phyloP scores from a whole-genome alignment of 2,797 vertebrate species.

The Enteromius treurensis region DNA sequence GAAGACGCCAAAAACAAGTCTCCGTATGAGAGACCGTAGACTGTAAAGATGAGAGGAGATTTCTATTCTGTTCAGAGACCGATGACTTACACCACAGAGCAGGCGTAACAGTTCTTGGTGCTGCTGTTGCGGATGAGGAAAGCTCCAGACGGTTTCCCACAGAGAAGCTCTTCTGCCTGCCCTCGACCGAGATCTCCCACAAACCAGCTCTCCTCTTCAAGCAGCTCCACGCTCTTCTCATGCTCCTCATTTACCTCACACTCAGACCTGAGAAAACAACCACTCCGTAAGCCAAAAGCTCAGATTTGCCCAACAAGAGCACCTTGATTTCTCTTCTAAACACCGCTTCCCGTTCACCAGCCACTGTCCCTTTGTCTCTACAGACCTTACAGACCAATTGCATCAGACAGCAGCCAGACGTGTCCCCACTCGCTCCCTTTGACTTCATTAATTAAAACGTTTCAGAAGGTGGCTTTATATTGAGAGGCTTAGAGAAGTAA shows the following conservation, averaged over 20 bases:
- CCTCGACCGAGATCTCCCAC: constrained; percentile 92
- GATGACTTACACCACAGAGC: constrained; percentile 81
- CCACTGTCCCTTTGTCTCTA: neutral
- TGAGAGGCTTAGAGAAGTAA: neutral
- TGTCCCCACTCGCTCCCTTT: neutral
- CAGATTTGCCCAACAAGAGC: neutral
- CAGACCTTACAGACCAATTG: constrained; percentile 11
- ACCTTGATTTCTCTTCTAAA: neutral
- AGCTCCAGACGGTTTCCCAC: constrained; percentile 89
- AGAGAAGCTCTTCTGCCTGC: constrained; percentile 93
- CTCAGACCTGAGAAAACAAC: constrained; percentile 70
- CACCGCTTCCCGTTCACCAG: neutral
- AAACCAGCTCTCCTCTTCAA: constrained; percentile 94
- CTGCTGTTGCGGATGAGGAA: constrained; percentile 97
- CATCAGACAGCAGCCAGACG: constrained; percentile 23
- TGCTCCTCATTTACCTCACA: constrained; percentile 91
- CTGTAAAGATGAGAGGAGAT: neutral
- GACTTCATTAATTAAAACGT: neutral
- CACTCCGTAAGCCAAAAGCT: neutral
- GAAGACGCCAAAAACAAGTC: neutral
- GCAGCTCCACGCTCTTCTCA: constrained; percentile 85
- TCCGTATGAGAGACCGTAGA: no score
- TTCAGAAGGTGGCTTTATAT: neutral
- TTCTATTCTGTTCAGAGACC: neutral
- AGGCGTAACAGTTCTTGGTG: constrained; percentile 83